These are phyloP conservation scores for Agrotis puta DNA, from an alignment of 2,888 invertebrate species.

Conservation along the genomic window DNA sequence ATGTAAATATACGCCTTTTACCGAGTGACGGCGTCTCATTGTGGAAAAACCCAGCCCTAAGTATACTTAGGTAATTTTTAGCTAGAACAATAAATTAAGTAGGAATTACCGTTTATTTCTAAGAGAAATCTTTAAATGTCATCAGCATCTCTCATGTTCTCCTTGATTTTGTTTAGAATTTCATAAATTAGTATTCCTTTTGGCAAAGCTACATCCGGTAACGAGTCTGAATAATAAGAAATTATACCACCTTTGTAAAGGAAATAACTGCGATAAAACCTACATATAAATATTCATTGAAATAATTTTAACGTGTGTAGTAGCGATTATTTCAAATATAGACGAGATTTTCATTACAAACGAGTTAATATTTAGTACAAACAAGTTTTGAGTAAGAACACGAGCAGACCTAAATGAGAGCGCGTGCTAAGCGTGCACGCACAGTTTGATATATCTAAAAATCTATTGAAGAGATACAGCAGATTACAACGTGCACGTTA, in stretches of 20 bases:
- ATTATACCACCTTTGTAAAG: constrained; percentile 1
- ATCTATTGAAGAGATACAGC: background rate
- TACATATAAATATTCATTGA: constrained; percentile 19
- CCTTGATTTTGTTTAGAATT: too few species aligned
- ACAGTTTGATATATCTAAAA: background rate
- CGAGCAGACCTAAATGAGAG: background rate
- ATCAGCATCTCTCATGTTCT: too few species aligned
- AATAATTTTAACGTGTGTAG: background rate
- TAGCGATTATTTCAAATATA: background rate
- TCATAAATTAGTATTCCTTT: background rate
- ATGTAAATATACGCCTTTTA: too few species aligned
- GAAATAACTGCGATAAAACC: constrained; percentile 11
- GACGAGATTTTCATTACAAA: background rate
- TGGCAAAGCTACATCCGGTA: background rate
- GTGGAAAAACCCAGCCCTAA: too few species aligned
- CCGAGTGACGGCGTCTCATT: too few species aligned
- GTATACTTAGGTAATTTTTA: too few species aligned
- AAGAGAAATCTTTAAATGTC: too few species aligned
- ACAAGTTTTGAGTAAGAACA: background rate
- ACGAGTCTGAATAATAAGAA: background rate
- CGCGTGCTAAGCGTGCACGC: background rate
- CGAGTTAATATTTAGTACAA: too few species aligned
- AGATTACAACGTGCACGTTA: background rate
- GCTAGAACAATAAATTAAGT: too few species aligned
- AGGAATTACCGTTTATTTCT: too few species aligned